Conservation (phyloP, 1,140 invertebrate genomes). For the Papilio helenus region DNA sequence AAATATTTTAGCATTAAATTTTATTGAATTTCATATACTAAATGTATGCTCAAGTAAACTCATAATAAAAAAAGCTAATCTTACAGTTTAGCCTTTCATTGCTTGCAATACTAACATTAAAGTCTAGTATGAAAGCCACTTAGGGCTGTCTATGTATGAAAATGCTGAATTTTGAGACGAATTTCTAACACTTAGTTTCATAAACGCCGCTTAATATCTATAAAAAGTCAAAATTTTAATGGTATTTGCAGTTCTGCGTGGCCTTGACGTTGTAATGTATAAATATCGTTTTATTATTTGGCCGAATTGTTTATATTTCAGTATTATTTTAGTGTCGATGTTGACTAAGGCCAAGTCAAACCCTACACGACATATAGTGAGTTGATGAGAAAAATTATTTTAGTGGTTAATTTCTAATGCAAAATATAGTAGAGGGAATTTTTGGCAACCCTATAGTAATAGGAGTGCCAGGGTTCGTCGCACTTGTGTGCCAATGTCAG, state of each 20-base stretch:
- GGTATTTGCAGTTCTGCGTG: too few relatives aligned
- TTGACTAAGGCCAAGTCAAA: too few relatives aligned
- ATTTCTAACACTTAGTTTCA: too few relatives aligned
- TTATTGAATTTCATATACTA: neutral
- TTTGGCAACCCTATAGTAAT: slow-evolving; percentile 5
- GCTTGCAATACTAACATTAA: neutral
- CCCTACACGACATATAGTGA: too few relatives aligned
- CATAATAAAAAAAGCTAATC: slow-evolving; percentile 5
- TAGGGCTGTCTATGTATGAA: neutral
- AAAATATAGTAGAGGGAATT: neutral
- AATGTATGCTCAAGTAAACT: neutral
- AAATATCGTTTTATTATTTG: too few relatives aligned
- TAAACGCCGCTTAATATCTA: too few relatives aligned
- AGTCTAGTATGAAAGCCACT: neutral
- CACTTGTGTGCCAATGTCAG: slow-evolving; percentile 55
- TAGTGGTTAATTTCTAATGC: neutral
- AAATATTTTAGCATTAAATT: neutral
- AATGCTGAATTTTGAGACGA: too few relatives aligned
- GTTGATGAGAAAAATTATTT: too few relatives aligned
- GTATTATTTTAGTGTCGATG: too few relatives aligned
- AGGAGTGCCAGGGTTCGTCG: slow-evolving; percentile 41
- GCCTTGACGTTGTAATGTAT: too few relatives aligned
- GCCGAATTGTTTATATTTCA: too few relatives aligned
- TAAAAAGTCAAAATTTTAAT: too few relatives aligned
- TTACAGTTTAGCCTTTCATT: neutral